Evolutionary conservation across 2,113 vertebrate genomes (phyloP), one percentile per base, ranked within the genome.

Genomic region (Macquaria australasica): DNA sequence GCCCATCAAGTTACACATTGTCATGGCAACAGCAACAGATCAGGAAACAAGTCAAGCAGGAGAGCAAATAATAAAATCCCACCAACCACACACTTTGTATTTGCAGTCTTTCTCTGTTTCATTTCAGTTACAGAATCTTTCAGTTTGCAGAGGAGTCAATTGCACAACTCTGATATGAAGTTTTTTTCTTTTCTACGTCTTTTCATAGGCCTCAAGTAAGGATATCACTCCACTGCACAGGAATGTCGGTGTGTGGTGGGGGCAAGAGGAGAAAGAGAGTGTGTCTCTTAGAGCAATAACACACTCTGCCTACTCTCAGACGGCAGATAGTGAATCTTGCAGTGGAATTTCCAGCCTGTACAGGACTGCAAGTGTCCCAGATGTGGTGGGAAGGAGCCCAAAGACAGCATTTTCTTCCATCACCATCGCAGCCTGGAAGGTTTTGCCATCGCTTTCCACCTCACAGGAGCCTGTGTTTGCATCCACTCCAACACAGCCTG

Each of bases 381-480:
- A 93, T 68, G 82, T 68, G 34, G 20, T 39, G 16, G 1, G 34
- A 86, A 45, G 41, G 15, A 82, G 60, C 80, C 74, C 62, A 69
- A 91, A 55, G 51, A 91, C 88, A 50, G 94, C 96, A 1, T 97
- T 97, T 79, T 89, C 96, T 0, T 97, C 95, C 64, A 94, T 97
- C 86, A 96, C 95, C 31, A 85, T 97, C 53, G 95, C 96, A 0
- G 91, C 96, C 77, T 79, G 93, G 62, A 96, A 94, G 1, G 86
- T 96, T 6, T 71, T 87, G 8, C 84, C 71, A 25, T 85, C 90
- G 0, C 77, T 77, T 64, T 56, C 20, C 0, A 0, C 72, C 9
- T 67, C 78, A 25, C 43, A 16, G 79, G 82, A 88, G 60, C 58
- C 69, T 63, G 68, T 50, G 43, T 31, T 28, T 76, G 64, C 67